Base-by-base conservation (phyloP, 2,113 vertebrate genomes). In the Aegotheles bennettii region DNA sequence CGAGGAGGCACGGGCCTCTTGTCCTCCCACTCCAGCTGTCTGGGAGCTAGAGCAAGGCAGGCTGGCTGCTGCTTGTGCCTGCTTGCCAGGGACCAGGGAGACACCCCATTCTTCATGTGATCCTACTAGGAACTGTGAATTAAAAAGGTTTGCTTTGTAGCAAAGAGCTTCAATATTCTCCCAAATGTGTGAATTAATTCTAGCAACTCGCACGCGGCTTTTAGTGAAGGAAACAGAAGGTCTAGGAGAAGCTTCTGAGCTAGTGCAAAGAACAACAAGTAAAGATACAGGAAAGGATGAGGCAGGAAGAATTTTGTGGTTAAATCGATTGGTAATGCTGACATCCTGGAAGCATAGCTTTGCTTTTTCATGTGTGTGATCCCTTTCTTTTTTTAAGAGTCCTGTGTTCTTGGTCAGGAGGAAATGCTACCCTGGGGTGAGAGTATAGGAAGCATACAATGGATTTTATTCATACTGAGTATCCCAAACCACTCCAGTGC, bases 191-290 rank as follows among this genome's bases (percentile, higher is more conserved):
- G 90, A 81, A 90, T 80, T 88, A 73, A 80, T 67, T 88, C 90
- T 45, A 77, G 56, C 29, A 50, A 67, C 29, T 11, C 2, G 33
- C 51, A 28, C 1, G 1, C 0, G 0, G 71, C 38, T 28, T 69
- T 69, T 19, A 61, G 63, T 63, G 63, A 68, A 48, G 70, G 54
- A 77, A 91, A 80, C 40, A 85, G 93, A 91, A 85, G 57, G 45
- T 67, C 65, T 54, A 33, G 36, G 38, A 75, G 78, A 87, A 93
- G 74, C 61, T 94, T 48, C 60, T 47, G 45, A 71, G 64, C 38
- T 60, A 15, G 38, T 16, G 43, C 61, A 31, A 70, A 75, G 61
- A 87, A 53, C 33, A 68, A 21, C 38, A 60, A 2, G 3, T 16
- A 73, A 60, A 81, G 16, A 51, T 20, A 59, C 38, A 80, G 76